A percentile compares a stretch with the other conserved stretches of the same genome.
Evolutionary conservation across 37 sponge, comb jelly and placozoan species (phyloP).

Genomic region (Halisarca cf. caerulea): DNA sequence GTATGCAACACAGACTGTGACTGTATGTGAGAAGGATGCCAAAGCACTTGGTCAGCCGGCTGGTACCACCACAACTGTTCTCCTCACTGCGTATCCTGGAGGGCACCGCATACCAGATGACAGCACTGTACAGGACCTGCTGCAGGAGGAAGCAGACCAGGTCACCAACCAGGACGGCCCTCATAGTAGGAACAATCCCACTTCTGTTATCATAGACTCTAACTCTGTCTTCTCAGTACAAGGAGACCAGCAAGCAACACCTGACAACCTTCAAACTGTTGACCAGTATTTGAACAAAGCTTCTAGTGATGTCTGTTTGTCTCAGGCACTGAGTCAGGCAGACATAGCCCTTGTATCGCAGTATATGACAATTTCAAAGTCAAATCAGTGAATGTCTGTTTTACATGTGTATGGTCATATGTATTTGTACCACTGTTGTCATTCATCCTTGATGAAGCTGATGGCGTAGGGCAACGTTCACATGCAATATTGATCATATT

Average conservation of each 20-base stretch:
- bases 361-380: too few relatives aligned
- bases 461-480: too few relatives aligned
- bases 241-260: not conserved
- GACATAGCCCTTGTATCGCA: too few relatives aligned
- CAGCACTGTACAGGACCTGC: not conserved
- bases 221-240: not conserved
- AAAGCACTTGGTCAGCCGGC: constrained; percentile 80
- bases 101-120: constrained; percentile 37
- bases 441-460: too few relatives aligned
- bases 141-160: not conserved
- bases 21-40: constrained; percentile 72
- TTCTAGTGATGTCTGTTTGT: too few relatives aligned
- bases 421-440: too few relatives aligned
- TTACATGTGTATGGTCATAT: too few relatives aligned
- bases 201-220: constrained; percentile 14
- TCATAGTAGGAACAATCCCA: not conserved
- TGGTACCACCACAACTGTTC: constrained; percentile 79
- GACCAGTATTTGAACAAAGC: constrained; percentile 25
- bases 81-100: constrained; percentile 82
- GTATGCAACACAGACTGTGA: constrained; percentile 82
- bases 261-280: not conserved
- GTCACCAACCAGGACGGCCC: not conserved
- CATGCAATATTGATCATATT: too few relatives aligned
- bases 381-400: too few relatives aligned
- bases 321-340: too few relatives aligned